Conservation (phyloP, 1,140 invertebrate genomes). For the Linepithema humile region DNA sequence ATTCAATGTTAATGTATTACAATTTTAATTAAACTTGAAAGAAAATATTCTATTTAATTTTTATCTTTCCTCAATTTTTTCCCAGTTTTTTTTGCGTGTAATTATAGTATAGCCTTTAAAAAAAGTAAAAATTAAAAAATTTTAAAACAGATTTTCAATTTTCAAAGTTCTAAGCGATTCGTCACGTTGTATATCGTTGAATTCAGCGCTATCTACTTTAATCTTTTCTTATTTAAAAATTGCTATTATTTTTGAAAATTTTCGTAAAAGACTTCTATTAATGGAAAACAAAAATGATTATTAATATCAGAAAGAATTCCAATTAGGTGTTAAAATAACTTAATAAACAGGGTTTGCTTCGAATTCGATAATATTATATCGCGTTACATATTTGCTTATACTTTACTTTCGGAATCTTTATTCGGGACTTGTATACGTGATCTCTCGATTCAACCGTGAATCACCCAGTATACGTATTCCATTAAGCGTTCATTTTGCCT, state of each 20-base stretch:
- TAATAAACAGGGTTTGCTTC: not conserved
- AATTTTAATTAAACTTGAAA: too few relatives aligned
- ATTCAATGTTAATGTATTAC: too few relatives aligned
- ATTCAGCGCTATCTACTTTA: too few relatives aligned
- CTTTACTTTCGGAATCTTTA: not conserved
- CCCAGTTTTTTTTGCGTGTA: too few relatives aligned
- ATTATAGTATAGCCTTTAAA: too few relatives aligned
- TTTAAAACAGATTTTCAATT: not conserved
- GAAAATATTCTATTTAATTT: too few relatives aligned
- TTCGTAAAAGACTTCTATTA: not conserved
- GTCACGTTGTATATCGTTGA: not conserved
- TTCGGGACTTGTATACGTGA: not conserved
- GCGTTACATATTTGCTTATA: not conserved
- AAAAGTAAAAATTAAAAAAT: too few relatives aligned
- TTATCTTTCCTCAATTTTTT: too few relatives aligned
- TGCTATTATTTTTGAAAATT: not conserved
- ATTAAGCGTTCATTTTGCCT: constrained; percentile 63
- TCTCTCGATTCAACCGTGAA: not conserved
- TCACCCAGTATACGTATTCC: constrained; percentile 50
- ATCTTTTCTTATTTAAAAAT: not conserved
- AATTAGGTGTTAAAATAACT: not conserved
- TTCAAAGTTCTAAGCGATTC: not conserved
- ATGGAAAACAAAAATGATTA: not conserved
- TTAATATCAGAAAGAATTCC: not conserved
- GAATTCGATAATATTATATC: not conserved